Base-by-base conservation (phyloP, 2,113 vertebrate species). In the Rhinogobius similis region DNA sequence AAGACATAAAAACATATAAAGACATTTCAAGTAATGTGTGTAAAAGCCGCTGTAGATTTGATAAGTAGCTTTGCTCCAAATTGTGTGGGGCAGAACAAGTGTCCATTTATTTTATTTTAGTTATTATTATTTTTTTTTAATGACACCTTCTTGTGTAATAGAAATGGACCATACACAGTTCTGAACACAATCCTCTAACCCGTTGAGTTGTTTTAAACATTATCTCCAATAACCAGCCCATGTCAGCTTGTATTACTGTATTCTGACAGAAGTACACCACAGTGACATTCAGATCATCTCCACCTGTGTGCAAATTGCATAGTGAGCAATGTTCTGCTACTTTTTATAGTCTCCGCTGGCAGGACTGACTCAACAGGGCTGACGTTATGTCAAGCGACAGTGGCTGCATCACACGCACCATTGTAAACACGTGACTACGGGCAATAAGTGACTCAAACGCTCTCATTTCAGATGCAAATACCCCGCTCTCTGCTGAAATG, bases 281-380 rank as follows among this genome's bases (percentile, higher is more conserved):
- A 66, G 74, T 72, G 70, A 75, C 67, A 59, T 69, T 68, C 59
- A 62, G 71, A 76, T 75, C 39, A 70, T 77, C 44, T 77, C 65
- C 67, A 63, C 58, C 23, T 61, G 69, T 75, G 81, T 72, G 72
- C 76, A 70, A 59, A 68, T 85, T 87, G 82, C 83, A 87, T 76
- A 85, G 81, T 83, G 87, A 74, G 78, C 76, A 76, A 61, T 78
- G 21, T 76, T 79, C 55, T 65, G 39, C 62, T 70, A 58, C 64
- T 11, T 11, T 73, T 61, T 14, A 65, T 11, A 36, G 65, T 46
- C 68, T 78, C 73, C 44, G 65, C 46, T 64, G 13, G 29, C 52
- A 27, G 73, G 69, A 77, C 43, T n/a, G 46, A 39, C 44, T 36
- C 74, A 78, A 41, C 23, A 3, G 58, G 24, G 36, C 44, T 46